Conservation (phyloP, 2,797 vertebrate species). For the Cephalopachus bancanus region DNA sequence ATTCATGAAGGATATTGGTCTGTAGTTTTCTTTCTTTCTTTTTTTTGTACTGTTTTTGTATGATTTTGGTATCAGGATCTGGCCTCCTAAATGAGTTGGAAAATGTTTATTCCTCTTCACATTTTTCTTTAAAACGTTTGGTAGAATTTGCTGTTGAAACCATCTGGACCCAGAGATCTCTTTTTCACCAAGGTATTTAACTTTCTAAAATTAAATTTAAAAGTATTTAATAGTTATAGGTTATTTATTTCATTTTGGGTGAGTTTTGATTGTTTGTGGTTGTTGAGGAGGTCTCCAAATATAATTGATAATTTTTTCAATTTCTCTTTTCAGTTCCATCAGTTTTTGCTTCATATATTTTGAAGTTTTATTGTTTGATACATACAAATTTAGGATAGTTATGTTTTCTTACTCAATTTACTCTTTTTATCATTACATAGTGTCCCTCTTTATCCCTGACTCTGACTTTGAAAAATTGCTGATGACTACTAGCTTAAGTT, state of each 20-base stretch:
- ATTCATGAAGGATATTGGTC: background rate
- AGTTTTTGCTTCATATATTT: slow-evolving; percentile 1
- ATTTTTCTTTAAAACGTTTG: slow-evolving; percentile 57
- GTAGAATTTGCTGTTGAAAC: slow-evolving; percentile 13
- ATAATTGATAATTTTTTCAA: background rate
- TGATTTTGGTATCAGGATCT: slow-evolving; percentile 10
- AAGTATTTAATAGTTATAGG: background rate
- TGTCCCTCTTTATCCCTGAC: background rate
- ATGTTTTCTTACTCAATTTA: slow-evolving; percentile 1
- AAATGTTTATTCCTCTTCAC: slow-evolving; percentile 24
- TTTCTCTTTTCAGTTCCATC: slow-evolving; percentile 37
- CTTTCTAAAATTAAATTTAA: background rate
- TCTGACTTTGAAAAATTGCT: slow-evolving; percentile 24
- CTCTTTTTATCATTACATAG: slow-evolving; percentile 19
- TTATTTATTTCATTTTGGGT: slow-evolving; percentile 33
- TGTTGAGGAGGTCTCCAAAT: slow-evolving; percentile 40
- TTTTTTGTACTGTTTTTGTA: slow-evolving; percentile 9
- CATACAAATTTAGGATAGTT: background rate
- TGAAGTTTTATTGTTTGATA: background rate
- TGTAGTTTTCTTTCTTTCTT: background rate
- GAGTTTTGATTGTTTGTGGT: slow-evolving; percentile 32
- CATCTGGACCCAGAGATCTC: background rate
- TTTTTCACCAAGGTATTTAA: slow-evolving; percentile 16
- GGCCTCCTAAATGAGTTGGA: background rate
- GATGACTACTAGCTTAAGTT: slow-evolving; percentile 9